phyloP scores from a whole-genome alignment of 2,888 invertebrate genomes.

The Listrodromus nycthemerus region DNA sequence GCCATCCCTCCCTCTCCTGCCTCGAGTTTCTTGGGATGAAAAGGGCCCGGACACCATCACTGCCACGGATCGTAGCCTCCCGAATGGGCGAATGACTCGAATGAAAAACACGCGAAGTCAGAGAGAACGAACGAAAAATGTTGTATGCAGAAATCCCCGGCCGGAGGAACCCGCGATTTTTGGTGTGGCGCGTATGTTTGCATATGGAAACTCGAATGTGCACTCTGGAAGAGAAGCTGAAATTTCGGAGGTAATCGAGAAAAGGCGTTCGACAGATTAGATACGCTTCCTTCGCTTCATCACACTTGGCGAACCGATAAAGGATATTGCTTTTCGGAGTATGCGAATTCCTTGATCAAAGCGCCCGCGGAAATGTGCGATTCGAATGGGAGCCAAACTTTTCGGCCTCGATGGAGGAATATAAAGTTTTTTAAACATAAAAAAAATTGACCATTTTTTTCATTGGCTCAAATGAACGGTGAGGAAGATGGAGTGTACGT shows the following conservation, averaged over 20 bases:
- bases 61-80: neutral
- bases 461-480: constrained; percentile 1
- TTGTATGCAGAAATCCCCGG: constrained; percentile 80
- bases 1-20: constrained; percentile 11
- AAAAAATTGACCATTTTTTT: neutral
- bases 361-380: too few relatives aligned
- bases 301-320: constrained; percentile 28
- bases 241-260: constrained; percentile 29
- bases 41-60: constrained; percentile 46
- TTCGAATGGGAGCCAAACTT: too few relatives aligned
- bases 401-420: too few relatives aligned
- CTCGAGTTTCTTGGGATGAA: constrained; percentile 48
- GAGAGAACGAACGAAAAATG: constrained; percentile 66
- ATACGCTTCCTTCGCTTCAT: neutral
- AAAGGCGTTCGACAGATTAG: constrained; percentile 8
- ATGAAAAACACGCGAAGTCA: constrained; percentile 45
- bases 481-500: constrained; percentile 83
- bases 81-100: constrained; percentile 15
- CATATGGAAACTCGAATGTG: constrained; percentile 70
- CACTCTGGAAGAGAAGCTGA: constrained; percentile 44
- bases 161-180: constrained; percentile 76
- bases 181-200: constrained; percentile 15
- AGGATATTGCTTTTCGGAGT: constrained; percentile 13
- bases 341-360: constrained; percentile 37
- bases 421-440: neutral